Evolutionary conservation across 2,113 vertebrate genomes (phyloP).

Genomic region (Zosterops japonicus): DNA sequence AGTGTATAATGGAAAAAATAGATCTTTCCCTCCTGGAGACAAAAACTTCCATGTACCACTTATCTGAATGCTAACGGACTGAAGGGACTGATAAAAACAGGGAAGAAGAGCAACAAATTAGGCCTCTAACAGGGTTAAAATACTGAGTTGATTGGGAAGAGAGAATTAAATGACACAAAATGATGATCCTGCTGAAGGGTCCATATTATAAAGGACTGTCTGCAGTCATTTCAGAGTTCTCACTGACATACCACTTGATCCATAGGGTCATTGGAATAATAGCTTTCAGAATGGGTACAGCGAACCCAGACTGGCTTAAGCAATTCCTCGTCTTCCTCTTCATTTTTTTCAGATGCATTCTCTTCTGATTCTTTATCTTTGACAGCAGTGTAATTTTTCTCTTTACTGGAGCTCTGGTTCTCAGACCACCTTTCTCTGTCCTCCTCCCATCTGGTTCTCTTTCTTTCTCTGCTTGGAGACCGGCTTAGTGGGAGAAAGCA

Average conservation of each 20-base stretch:
- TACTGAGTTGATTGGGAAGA: background rate
- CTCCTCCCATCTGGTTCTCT: slow-evolving; percentile 90
- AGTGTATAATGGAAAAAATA: fast-evolving
- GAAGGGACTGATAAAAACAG: background rate
- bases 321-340: slow-evolving; percentile 89
- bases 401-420: slow-evolving; percentile 72
- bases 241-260: slow-evolving; percentile 92
- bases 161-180: background rate
- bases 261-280: slow-evolving; percentile 97
- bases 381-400: slow-evolving; percentile 68
- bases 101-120: background rate
- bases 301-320: slow-evolving; percentile 96
- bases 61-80: background rate
- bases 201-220: background rate
- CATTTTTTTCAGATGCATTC: slow-evolving; percentile 71
- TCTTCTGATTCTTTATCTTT: slow-evolving; percentile 83
- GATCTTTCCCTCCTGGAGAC: background rate
- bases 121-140: background rate
- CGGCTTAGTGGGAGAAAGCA: slow-evolving; percentile 63
- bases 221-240: background rate
- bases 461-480: slow-evolving; percentile 88
- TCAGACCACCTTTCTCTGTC: slow-evolving; percentile 79
- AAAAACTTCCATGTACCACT: background rate
- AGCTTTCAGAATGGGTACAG: slow-evolving; percentile 94
- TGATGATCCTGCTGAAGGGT: background rate